A percentile compares a stretch with the other conserved stretches of the same genome.
phyloP scores from a whole-genome alignment of 2,888 invertebrate species.

The Kuschelorhynchus macadamiae region DNA sequence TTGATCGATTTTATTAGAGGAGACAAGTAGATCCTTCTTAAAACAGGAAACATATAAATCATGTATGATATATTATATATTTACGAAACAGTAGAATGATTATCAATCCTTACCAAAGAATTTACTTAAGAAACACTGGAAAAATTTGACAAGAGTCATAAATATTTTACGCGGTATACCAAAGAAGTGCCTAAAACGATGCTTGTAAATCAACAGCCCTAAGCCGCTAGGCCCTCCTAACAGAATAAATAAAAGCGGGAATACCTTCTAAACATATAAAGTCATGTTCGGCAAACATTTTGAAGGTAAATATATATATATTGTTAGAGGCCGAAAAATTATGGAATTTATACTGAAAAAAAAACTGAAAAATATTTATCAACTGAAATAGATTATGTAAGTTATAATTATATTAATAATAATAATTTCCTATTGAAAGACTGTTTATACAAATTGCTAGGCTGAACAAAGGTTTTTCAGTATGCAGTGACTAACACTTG shows the following conservation, averaged over 20 bases:
- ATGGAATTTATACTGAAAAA: neutral
- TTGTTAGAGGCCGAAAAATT: neutral
- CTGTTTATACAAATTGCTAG: too few relatives aligned
- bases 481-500: too few relatives aligned
- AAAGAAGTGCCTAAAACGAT: neutral
- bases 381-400: neutral
- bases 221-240: conserved; percentile 25
- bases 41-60: too few relatives aligned
- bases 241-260: conserved; percentile 33
- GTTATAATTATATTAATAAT: neutral
- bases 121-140: too few relatives aligned
- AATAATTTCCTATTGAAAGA: neutral
- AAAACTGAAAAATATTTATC: neutral
- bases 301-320: neutral
- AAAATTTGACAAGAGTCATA: too few relatives aligned
- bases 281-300: conserved; percentile 1
- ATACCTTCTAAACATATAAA: neutral
- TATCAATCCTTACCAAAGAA: too few relatives aligned
- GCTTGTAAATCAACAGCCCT: conserved; percentile 33
- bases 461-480: too few relatives aligned
- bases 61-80: too few relatives aligned
- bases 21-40: too few relatives aligned
- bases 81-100: too few relatives aligned
- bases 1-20: too few relatives aligned
- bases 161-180: conserved; percentile 4